Evolutionary conservation across 2,113 vertebrate species (phyloP).

Genomic region (Neodontobutis hainanensis): DNA sequence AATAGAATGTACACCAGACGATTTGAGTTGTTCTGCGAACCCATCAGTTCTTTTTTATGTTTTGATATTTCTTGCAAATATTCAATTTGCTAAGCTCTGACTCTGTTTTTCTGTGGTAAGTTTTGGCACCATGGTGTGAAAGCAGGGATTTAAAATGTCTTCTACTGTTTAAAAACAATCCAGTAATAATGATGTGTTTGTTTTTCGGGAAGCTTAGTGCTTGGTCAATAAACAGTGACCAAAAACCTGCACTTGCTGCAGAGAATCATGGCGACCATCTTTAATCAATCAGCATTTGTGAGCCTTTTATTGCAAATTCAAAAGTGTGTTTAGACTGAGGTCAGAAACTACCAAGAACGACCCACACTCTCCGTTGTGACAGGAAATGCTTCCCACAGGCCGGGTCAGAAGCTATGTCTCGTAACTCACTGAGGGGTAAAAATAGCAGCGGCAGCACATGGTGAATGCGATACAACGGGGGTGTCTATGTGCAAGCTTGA

Average conservation of each 20-base stretch:
- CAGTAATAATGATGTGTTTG: no score
- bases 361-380: constrained; percentile 6
- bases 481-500: constrained; percentile 56
- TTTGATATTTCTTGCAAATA: no score
- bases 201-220: no score
- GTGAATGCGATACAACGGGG: constrained; percentile 32
- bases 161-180: no score
- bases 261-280: no score
- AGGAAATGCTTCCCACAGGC: constrained; percentile 14
- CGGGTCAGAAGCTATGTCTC: constrained; percentile 13
- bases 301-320: constrained; percentile 2
- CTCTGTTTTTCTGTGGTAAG: no score
- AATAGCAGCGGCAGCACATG: constrained; percentile 51
- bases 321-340: background rate
- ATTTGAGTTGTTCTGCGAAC: background rate
- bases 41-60: background rate
- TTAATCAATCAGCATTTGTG: background rate
- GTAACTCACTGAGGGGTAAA: constrained; percentile 32
- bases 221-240: no score
- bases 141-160: no score
- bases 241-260: no score
- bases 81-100: no score
- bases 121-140: no score
- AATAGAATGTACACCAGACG: background rate
- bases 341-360: background rate